Percentiles rank a stretch among this genome's conserved stretches.
Conservation (phyloP, 1,140 invertebrate species). For the Brachionus manjavacas region DNA sequence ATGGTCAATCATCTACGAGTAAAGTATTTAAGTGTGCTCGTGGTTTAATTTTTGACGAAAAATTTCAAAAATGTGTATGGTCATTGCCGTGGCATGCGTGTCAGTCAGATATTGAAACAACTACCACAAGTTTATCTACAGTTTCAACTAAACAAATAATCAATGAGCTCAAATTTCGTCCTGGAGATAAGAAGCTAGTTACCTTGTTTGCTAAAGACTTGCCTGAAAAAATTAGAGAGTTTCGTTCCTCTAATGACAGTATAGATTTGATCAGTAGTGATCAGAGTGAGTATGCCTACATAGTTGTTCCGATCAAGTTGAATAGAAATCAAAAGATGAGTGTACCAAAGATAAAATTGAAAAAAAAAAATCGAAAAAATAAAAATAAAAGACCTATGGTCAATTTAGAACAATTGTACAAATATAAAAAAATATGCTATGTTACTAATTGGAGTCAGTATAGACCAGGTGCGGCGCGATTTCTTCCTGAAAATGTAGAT, state of each 20-base stretch:
- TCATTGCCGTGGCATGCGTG: constrained; percentile 14
- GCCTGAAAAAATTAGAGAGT: not conserved
- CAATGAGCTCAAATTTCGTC: not conserved
- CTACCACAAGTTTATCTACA: not conserved
- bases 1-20: not conserved
- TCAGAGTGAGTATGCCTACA: constrained; percentile 17
- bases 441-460: constrained; percentile 89
- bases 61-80: not conserved
- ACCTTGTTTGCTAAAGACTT: not conserved
- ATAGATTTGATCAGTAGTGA: not conserved
- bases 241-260: not conserved
- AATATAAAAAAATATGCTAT: constrained; percentile 67
- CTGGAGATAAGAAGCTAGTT: not conserved
- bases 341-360: not conserved
- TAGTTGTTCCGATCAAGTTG: constrained; percentile 23
- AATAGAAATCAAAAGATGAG: not conserved
- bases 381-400: constrained; percentile 1
- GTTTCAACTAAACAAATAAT: not conserved
- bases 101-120: not conserved
- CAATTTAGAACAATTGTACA: constrained; percentile 1
- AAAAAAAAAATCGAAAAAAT: constrained; percentile 1
- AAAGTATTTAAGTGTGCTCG: constrained; percentile 31
- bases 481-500: constrained; percentile 79
- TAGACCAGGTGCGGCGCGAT: constrained; percentile 75
- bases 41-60: constrained; percentile 31